A percentile compares a stretch with the other conserved stretches of the same genome.
These are phyloP conservation scores for Fistularia tabacaria DNA, from an alignment of 2,797 vertebrate species.

Conservation along the genomic window DNA sequence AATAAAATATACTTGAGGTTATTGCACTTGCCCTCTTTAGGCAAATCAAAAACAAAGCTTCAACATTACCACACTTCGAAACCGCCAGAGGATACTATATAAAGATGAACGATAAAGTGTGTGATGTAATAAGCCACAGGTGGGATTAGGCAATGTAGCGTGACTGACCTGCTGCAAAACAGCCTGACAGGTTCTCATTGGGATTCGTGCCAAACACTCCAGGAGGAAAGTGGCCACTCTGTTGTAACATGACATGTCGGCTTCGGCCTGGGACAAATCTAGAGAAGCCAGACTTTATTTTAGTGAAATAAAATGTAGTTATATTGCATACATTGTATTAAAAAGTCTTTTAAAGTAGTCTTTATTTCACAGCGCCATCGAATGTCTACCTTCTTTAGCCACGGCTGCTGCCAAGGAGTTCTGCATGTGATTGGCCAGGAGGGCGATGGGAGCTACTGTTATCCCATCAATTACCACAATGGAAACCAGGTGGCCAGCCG, in stretches of 20 bases:
- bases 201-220: constrained; percentile 70
- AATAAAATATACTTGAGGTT: too few relatives aligned
- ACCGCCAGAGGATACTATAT: too few relatives aligned
- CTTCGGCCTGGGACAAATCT: constrained; percentile 62
- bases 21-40: too few relatives aligned
- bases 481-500: constrained; percentile 78
- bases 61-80: too few relatives aligned
- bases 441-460: constrained; percentile 67
- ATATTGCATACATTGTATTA: background rate
- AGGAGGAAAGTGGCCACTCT: constrained; percentile 71
- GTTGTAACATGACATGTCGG: constrained; percentile 58
- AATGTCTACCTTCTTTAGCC: constrained; percentile 63
- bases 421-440: constrained; percentile 80
- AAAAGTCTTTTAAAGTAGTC: background rate
- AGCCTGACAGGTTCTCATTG: constrained; percentile 68
- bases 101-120: too few relatives aligned
- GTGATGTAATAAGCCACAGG: too few relatives aligned
- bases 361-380: background rate
- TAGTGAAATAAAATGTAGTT: background rate
- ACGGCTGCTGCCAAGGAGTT: constrained; percentile 70
- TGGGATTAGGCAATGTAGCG: background rate
- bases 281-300: constrained; percentile 14
- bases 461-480: constrained; percentile 75
- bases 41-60: too few relatives aligned
- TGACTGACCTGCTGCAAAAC: constrained; percentile 73